Conservation (phyloP, 2,797 vertebrate species). For the Cyprinodon diabolis region DNA sequence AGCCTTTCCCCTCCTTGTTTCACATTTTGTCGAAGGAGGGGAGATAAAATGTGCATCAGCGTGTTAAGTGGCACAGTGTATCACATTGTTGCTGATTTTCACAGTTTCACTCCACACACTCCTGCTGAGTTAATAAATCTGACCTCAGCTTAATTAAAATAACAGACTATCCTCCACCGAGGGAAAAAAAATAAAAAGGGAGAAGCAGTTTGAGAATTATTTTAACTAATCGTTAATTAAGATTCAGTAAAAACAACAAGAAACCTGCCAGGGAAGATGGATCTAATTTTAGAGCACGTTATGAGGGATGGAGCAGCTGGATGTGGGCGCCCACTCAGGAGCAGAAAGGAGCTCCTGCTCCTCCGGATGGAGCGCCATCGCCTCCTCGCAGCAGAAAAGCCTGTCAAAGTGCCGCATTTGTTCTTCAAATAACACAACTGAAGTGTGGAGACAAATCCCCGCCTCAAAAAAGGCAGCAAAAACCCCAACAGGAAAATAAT, state of each 20-base stretch:
- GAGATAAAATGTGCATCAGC: conserved; percentile 41
- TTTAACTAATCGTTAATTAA: conserved; percentile 82
- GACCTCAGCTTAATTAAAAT: conserved; percentile 87
- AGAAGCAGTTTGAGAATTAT: conserved; percentile 77
- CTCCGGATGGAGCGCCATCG: conserved; percentile 29
- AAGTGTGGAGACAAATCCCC: conserved; percentile 41
- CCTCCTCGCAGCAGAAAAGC: conserved; percentile 31
- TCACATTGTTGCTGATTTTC: conserved; percentile 67
- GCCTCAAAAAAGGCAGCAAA: conserved; percentile 22
- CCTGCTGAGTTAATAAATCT: conserved; percentile 83
- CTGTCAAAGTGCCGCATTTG: conserved; percentile 24
- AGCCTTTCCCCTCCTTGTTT: conserved; percentile 26
- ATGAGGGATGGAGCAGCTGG: conserved; percentile 38
- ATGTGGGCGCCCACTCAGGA: conserved; percentile 28
- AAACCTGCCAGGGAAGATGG: conserved; percentile 66
- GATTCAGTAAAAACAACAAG: conserved; percentile 77
- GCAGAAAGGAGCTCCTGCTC: conserved; percentile 36
- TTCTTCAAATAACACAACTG: conserved; percentile 40
- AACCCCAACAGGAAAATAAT: conserved; percentile 53
- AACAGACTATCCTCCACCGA: conserved; percentile 78
- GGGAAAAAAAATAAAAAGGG: conserved; percentile 38
- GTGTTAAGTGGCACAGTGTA: conserved; percentile 52
- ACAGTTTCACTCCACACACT: conserved; percentile 70
- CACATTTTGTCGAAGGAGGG: conserved; percentile 22
- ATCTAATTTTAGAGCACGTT: conserved; percentile 69